phyloP scores from a whole-genome alignment of 1,140 invertebrate species.

The Drosophila kurseongensis region DNA sequence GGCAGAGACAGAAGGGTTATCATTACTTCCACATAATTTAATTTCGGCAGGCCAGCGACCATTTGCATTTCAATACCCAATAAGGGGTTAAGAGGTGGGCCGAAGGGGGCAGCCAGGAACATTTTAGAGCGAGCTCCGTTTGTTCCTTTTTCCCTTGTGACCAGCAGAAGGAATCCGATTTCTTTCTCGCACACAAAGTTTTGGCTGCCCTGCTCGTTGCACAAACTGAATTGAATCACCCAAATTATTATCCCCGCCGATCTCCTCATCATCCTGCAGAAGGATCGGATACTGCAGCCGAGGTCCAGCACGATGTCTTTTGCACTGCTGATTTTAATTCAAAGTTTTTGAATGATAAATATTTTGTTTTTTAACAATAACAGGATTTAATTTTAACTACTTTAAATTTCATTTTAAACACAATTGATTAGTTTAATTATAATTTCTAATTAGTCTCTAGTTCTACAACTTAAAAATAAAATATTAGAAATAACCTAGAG shows the following conservation, averaged over 20 bases:
- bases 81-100: constrained; percentile 23
- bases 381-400: too few species aligned
- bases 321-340: too few species aligned
- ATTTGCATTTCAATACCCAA: constrained; percentile 83
- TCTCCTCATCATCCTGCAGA: constrained; percentile 1
- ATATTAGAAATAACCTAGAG: too few species aligned
- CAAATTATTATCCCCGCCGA: constrained; percentile 45
- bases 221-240: constrained; percentile 81
- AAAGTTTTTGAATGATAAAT: too few species aligned
- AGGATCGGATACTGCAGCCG: constrained; percentile 10
- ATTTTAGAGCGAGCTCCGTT: constrained; percentile 15
- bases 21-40: constrained; percentile 84
- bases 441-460: too few species aligned
- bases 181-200: constrained; percentile 71
- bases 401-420: too few species aligned
- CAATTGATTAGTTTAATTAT: too few species aligned
- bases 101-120: neutral
- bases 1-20: constrained; percentile 78
- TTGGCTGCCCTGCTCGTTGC: constrained; percentile 74
- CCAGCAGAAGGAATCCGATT: constrained; percentile 45
- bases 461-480: too few species aligned
- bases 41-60: constrained; percentile 77
- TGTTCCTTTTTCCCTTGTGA: constrained; percentile 10
- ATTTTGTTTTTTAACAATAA: too few species aligned
- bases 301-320: neutral